Evolutionary conservation across 1,140 invertebrate species (phyloP), one percentile per base, ranked within the genome.

Genomic region (Lasaia peninsularis): DNA sequence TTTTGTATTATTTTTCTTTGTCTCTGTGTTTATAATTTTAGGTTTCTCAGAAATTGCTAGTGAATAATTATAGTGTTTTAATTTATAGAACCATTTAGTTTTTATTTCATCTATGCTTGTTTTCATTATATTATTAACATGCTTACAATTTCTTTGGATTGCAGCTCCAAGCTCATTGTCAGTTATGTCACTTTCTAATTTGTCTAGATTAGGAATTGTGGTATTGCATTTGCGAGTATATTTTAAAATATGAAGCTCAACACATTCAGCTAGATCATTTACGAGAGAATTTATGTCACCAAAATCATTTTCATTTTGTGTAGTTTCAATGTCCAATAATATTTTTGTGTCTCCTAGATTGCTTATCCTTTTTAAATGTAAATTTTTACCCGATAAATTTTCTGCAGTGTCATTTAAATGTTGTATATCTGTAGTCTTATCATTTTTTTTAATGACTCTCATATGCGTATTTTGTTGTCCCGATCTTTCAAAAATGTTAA

Each of bases 51-150:
- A 12, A 7, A 50, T 5, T n/a, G n/a, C 7, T 31, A 37, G 9
- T 37, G 31, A 14, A 9, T 55, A 21, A 18, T 28, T 20, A 4
- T 14, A 44, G 2, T 9, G 24, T n/a, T 31, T 59, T 28, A 24
- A 49, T 20, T 50, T 57, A 8, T 40, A 50, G 6, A 34, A 31
- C 14, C 32, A 34, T 6, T 50, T 54, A 14, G 24, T 32, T 50
- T 58, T 58, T 16, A 62, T 54, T 54, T 58, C 60, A 21, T 51
- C 20, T 7, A 58, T 18, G 58, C 40, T 62, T 16, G 54, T 37
- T n/a, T 58, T 14, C 21, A 62, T 12, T 3, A 58, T 54, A 7
- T 52, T 1, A 11, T 28, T 21, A 16, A 62, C 50, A 2, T 14
- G 24, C 32, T 9, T 50, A 21, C 60, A 62, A 51, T 50, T 62